Base-by-base conservation (phyloP, 2,888 invertebrate genomes). In the Amiota minor region DNA sequence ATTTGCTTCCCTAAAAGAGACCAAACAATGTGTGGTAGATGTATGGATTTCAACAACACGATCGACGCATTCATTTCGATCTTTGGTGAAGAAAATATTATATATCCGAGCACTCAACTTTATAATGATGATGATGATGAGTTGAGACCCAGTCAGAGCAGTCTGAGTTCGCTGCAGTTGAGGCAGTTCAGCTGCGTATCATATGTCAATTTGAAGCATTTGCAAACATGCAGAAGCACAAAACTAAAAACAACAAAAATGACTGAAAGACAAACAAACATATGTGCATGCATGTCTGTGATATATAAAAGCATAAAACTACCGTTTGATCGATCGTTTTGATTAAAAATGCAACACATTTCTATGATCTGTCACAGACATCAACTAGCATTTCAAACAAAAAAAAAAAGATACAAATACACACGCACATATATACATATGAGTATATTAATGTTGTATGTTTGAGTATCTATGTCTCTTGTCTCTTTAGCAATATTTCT, bases 281-380 rank as follows among this genome's bases (percentile, higher is more conserved):
- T 82, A 82, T 84, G 83, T 80, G 76, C 75, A 74, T 79, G 16
- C 45, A 18, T 65, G 23, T 23, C 49, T 20, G 45, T 46, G 46
- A 73, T 69, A 69, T 74, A 74, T 74, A 46, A 68, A 77, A 78
- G 79, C 84, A 83, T 75, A 81, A 86, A 86, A 86, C 86, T 87
- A 86, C 87, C 87, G 85, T 86, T 87, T 87, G 87, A 87, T 87
- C 87, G 88, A 88, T 87, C 83, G 87, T 79, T 88, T 88, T 87
- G 88, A 88, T 88, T 88, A 86, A 82, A 87, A 88, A 86, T 87
- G 87, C 87, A 88, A 86, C 88, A 86, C 83, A 87, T 87, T 86
- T 83, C 83, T 86, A 81, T 86, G 87, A 88, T 88, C 87, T 87
- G 86, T 87, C 88, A 85, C 84, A 86, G 82, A 78, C 83, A 81